Evolutionary conservation across 92 coral and sea anemone species (phyloP).

Genomic region (Phenganax marumi): DNA sequence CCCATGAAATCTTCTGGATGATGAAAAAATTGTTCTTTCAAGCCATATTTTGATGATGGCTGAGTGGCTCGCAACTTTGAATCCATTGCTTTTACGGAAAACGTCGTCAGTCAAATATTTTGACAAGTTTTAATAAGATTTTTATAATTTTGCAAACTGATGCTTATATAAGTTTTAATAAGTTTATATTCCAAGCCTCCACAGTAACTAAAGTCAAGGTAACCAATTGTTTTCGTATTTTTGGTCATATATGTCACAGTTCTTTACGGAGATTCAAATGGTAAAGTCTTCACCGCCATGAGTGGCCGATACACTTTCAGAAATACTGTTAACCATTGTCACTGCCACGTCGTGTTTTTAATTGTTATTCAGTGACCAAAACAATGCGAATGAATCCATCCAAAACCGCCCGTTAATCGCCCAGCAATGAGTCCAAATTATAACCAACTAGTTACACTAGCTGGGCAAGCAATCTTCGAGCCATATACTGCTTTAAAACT

Average conservation of each 20-base stretch:
- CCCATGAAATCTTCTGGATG: slow-evolving; percentile 51
- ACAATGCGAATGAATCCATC: not conserved
- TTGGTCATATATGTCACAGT: slow-evolving; percentile 10
- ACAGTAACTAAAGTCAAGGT: too few species aligned
- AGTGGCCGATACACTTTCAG: too few species aligned
- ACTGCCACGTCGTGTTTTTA: slow-evolving; percentile 11
- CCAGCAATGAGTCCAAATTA: not conserved
- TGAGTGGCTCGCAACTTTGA: not conserved
- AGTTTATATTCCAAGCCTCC: too few species aligned
- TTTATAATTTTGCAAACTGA: too few species aligned
- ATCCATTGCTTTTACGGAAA: not conserved
- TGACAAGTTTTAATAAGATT: too few species aligned
- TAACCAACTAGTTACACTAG: not conserved
- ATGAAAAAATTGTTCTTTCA: slow-evolving; percentile 13
- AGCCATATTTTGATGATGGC: not conserved
- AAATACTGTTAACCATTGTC: not conserved
- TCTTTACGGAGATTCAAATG: not conserved
- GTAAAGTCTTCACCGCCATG: too few species aligned
- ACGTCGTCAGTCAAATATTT: too few species aligned
- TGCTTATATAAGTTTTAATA: too few species aligned
- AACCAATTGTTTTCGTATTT: too few species aligned
- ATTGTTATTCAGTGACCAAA: not conserved
- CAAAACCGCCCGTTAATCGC: not conserved
- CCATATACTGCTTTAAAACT: not conserved
- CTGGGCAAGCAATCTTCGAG: not conserved